These are phyloP conservation scores for Campylomormyrus numenius DNA, from an alignment of 2,113 vertebrate genomes.

Conservation along the genomic window DNA sequence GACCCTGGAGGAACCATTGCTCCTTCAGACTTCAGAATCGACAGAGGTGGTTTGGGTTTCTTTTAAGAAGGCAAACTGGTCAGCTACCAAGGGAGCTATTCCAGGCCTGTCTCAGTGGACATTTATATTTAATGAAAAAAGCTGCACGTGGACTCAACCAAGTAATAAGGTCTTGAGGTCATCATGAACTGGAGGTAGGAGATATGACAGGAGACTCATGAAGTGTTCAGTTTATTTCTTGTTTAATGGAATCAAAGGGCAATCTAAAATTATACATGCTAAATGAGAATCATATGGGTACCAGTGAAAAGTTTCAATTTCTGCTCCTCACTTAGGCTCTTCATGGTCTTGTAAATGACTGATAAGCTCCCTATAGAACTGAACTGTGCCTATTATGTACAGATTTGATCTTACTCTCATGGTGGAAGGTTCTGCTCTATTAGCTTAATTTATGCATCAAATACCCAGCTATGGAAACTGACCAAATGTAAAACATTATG, in stretches of 20 bases:
- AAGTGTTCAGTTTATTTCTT: slow-evolving; percentile 41
- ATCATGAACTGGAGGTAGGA: background rate
- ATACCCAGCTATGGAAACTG: background rate
- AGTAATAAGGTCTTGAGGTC: slow-evolving; percentile 29
- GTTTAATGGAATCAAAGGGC: background rate
- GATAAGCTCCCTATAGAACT: background rate
- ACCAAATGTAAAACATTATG: background rate
- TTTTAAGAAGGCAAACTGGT: background rate
- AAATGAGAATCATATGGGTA: slow-evolving; percentile 34
- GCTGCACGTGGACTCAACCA: background rate
- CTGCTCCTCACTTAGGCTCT: background rate
- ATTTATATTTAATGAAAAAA: background rate
- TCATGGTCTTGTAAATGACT: background rate
- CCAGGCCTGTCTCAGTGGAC: background rate
- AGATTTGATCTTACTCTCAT: background rate
- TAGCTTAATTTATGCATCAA: background rate
- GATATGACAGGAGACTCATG: slow-evolving; percentile 28
- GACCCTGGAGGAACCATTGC: background rate
- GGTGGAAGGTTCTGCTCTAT: background rate
- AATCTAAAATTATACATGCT: slow-evolving; percentile 8
- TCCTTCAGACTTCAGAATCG: background rate
- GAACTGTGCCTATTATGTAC: background rate
- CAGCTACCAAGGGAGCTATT: background rate
- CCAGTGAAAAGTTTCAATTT: background rate
- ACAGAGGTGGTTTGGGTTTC: background rate